phyloP scores from a whole-genome alignment of 2,888 invertebrate species.

The Agrochola macilenta region DNA sequence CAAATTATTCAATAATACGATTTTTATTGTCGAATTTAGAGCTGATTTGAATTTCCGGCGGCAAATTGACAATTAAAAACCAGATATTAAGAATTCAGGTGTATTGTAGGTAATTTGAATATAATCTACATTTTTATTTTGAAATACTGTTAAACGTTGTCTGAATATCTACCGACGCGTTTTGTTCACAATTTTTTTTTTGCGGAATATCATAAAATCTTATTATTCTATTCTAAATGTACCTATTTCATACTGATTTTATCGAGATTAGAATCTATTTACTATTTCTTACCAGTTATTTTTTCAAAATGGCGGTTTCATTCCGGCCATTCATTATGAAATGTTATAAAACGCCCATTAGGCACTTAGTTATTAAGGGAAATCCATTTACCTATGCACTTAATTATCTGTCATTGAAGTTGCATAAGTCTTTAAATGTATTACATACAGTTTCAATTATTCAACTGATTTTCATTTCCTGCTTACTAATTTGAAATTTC shows the following conservation, averaged over 20 bases:
- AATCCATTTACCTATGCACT: slow-evolving; percentile 25
- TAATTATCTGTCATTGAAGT: slow-evolving; percentile 39
- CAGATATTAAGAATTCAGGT: slow-evolving; percentile 27
- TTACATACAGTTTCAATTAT: slow-evolving; percentile 29
- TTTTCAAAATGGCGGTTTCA: slow-evolving; percentile 13
- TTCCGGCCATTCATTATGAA: slow-evolving; percentile 19
- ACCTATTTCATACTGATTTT: slow-evolving; percentile 2
- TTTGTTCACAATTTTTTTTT: not conserved
- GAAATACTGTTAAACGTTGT: slow-evolving; percentile 12
- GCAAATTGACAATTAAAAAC: slow-evolving; percentile 53
- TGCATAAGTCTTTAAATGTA: slow-evolving; percentile 22
- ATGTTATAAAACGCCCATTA: slow-evolving; percentile 39
- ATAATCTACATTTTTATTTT: slow-evolving; percentile 25
- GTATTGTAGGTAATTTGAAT: slow-evolving; percentile 29
- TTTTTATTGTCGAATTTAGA: slow-evolving; percentile 48
- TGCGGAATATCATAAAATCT: not conserved
- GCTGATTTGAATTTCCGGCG: slow-evolving; percentile 57
- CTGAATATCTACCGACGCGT: slow-evolving; percentile 2
- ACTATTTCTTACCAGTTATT: not conserved
- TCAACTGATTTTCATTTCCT: slow-evolving; percentile 50
- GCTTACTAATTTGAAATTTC: slow-evolving; percentile 26
- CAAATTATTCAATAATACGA: slow-evolving; percentile 55
- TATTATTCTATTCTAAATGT: not conserved
- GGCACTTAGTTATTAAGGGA: slow-evolving; percentile 24
- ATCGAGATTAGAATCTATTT: slow-evolving; percentile 4